These are phyloP conservation scores for Cladorhizidae sp. DNA, from an alignment of 37 sponge, comb jelly and placozoan genomes.

Conservation along the genomic window DNA sequence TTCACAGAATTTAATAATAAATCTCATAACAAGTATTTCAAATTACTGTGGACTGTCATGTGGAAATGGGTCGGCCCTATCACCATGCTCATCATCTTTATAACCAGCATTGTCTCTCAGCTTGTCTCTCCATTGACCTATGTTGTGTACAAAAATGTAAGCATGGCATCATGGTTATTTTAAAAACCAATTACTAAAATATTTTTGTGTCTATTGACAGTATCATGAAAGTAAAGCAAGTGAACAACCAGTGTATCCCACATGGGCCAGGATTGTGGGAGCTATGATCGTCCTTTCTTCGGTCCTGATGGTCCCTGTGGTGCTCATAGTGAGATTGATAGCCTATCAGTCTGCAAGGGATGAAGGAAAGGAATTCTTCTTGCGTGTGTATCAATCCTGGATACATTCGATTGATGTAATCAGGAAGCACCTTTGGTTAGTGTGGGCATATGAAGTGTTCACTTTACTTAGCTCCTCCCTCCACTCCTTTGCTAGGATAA, in stretches of 20 bases:
- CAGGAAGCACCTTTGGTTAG: too few species aligned
- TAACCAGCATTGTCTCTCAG: slow-evolving; percentile 62
- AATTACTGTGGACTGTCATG: slow-evolving; percentile 64
- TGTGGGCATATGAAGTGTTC: too few species aligned
- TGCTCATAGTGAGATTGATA: slow-evolving; percentile 61
- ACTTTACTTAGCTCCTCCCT: too few species aligned
- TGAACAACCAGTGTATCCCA: slow-evolving; percentile 45
- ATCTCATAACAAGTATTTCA: slow-evolving; percentile 13
- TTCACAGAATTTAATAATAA: slow-evolving; percentile 14
- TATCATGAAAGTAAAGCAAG: neutral
- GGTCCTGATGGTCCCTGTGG: slow-evolving; percentile 68
- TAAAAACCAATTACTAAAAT: too few species aligned
- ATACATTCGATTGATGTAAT: too few species aligned
- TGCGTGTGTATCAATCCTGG: neutral
- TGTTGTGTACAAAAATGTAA: slow-evolving; percentile 41
- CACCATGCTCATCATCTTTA: slow-evolving; percentile 81
- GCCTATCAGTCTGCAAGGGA: slow-evolving; percentile 30
- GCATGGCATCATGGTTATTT: too few species aligned
- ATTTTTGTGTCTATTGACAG: neutral
- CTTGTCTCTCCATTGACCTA: slow-evolving; percentile 69
- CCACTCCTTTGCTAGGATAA: too few species aligned
- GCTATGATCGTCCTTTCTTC: slow-evolving; percentile 67
- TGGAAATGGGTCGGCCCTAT: slow-evolving; percentile 83
- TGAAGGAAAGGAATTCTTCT: slow-evolving; percentile 47
- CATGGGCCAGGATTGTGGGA: slow-evolving; percentile 80